These are phyloP conservation scores for Nycteola revayana DNA, from an alignment of 2,888 invertebrate species.

Conservation along the genomic window DNA sequence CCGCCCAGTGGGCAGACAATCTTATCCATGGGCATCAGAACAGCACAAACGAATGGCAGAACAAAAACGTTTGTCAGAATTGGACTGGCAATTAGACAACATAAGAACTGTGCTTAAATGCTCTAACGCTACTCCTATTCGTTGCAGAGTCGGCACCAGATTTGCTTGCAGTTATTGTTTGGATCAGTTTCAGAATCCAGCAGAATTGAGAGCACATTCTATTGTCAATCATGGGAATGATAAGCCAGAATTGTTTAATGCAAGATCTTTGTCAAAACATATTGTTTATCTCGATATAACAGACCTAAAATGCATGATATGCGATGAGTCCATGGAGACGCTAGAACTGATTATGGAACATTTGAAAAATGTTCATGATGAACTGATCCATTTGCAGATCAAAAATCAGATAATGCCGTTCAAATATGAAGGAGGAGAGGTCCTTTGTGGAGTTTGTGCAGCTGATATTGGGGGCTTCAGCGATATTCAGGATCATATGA, in stretches of 20 bases:
- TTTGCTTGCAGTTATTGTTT: slow-evolving; percentile 62
- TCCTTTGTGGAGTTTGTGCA: slow-evolving; percentile 42
- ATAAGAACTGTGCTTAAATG: slow-evolving; percentile 47
- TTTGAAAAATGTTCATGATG: slow-evolving; percentile 45
- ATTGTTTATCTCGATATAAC: slow-evolving; percentile 61
- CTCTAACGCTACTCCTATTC: slow-evolving; percentile 60
- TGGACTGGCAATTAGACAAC: slow-evolving; percentile 60
- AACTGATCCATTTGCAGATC: slow-evolving; percentile 50
- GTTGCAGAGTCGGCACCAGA: slow-evolving; percentile 43
- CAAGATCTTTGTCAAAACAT: slow-evolving; percentile 45
- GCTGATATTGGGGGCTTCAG: slow-evolving; percentile 36
- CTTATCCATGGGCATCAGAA: slow-evolving; percentile 24
- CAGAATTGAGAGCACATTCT: slow-evolving; percentile 52
- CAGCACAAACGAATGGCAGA: slow-evolving; percentile 24
- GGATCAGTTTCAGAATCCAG: slow-evolving; percentile 47
- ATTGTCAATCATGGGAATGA: slow-evolving; percentile 36
- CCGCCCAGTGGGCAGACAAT: slow-evolving; percentile 34
- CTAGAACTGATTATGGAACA: slow-evolving; percentile 53
- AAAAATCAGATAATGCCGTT: slow-evolving; percentile 59
- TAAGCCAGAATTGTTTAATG: slow-evolving; percentile 47
- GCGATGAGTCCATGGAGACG: slow-evolving; percentile 36
- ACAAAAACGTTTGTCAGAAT: slow-evolving; percentile 41
- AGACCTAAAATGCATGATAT: slow-evolving; percentile 47
- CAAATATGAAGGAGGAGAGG: slow-evolving; percentile 33
- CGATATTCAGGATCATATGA: slow-evolving; percentile 60